phyloP scores from a whole-genome alignment of 2,888 invertebrate genomes.

The Scelioninae gen. 2 region DNA sequence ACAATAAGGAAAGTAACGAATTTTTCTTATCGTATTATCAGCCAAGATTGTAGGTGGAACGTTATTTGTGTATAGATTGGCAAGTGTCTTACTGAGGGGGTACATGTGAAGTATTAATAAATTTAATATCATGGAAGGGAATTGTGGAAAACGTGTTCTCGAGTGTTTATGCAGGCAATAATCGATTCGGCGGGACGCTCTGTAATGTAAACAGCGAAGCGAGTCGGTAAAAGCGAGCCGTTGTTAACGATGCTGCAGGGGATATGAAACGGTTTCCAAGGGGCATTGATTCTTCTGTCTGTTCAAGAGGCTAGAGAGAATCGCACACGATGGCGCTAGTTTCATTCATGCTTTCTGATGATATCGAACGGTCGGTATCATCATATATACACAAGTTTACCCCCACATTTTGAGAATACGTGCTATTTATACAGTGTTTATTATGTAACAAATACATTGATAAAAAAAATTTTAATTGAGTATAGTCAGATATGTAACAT shows the following conservation, averaged over 20 bases:
- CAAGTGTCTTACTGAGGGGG: no score
- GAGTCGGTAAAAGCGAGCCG: conserved; percentile 48
- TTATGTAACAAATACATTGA: no score
- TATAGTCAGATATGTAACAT: no score
- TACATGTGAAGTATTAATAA: no score
- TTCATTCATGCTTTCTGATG: conserved; percentile 32
- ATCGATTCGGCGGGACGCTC: conserved; percentile 29
- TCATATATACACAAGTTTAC: background rate
- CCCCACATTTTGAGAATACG: no score
- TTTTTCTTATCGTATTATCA: no score
- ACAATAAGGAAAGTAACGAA: no score
- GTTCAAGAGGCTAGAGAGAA: conserved; percentile 43
- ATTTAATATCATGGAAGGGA: background rate
- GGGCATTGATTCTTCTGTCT: conserved; percentile 49
- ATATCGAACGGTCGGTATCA: conserved; percentile 37
- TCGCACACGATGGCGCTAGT: conserved; percentile 51
- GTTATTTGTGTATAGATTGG: no score
- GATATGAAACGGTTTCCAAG: conserved; percentile 44
- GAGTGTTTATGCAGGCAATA: conserved; percentile 21
- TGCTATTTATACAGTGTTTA: background rate
- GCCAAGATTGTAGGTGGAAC: no score
- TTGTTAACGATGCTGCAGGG: conserved; percentile 39
- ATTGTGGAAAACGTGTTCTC: conserved; percentile 10
- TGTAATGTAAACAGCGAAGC: conserved; percentile 17
- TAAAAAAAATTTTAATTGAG: no score